A percentile compares a stretch with the other conserved stretches of the same genome.
These are phyloP conservation scores for Heteromurus nitidus DNA, from an alignment of 2,888 invertebrate species.

Conservation along the genomic window DNA sequence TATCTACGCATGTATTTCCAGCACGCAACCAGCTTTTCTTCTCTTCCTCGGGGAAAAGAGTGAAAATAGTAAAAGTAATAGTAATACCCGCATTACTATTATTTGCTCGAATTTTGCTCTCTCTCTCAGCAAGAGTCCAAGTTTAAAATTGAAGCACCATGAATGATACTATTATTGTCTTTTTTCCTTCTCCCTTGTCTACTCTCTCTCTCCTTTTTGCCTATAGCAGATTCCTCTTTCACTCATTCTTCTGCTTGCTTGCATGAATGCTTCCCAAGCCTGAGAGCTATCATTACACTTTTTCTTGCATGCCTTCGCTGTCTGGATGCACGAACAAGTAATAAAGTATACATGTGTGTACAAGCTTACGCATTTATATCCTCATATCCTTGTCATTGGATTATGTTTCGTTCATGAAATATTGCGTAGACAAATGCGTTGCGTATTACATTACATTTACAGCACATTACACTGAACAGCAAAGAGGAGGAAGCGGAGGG, in stretches of 20 bases:
- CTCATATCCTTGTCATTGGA: slow-evolving; percentile 60
- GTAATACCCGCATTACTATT: slow-evolving; percentile 60
- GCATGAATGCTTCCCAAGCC: slow-evolving; percentile 40
- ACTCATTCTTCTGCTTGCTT: slow-evolving; percentile 26
- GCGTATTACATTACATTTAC: slow-evolving; percentile 45
- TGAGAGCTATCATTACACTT: slow-evolving; percentile 34
- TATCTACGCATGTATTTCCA: no score
- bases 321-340: slow-evolving; percentile 47
- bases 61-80: slow-evolving; percentile 40
- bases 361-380: slow-evolving; percentile 51
- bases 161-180: slow-evolving; percentile 57
- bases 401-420: slow-evolving; percentile 50
- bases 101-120: slow-evolving; percentile 50
- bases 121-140: slow-evolving; percentile 52
- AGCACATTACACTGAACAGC: slow-evolving; percentile 5
- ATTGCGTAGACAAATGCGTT: slow-evolving; percentile 48
- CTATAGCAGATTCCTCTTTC: slow-evolving; percentile 12
- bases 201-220: neutral
- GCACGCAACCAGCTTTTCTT: no score
- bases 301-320: neutral
- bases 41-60: slow-evolving; percentile 55
- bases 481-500: slow-evolving; percentile 7
- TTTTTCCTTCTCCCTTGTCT: slow-evolving; percentile 3
- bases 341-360: slow-evolving; percentile 57
- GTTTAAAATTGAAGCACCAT: slow-evolving; percentile 57